A percentile compares a stretch with the other conserved stretches of the same genome.
Evolutionary conservation across 2,888 invertebrate species (phyloP).

Genomic region (Venustoraphidia nigricollis): DNA sequence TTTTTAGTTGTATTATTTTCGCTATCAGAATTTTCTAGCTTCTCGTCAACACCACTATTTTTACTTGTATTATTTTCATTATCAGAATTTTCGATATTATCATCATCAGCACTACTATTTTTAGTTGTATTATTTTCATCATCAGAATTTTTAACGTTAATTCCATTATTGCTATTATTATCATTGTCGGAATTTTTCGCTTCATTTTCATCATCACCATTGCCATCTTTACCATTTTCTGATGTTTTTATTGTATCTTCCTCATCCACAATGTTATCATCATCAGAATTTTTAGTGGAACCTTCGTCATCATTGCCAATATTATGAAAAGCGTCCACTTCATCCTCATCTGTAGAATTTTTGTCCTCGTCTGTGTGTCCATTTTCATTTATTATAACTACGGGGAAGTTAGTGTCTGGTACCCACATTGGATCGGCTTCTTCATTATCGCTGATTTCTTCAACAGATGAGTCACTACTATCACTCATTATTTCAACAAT

Average conservation of each 20-base stretch:
- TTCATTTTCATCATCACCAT: constrained; percentile 1
- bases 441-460: constrained; percentile 5
- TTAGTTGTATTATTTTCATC: constrained; percentile 2
- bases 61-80: too few species aligned
- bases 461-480: not conserved
- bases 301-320: constrained; percentile 3
- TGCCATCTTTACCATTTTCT: not conserved
- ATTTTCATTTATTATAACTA: not conserved
- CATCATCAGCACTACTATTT: too few species aligned
- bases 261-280: constrained; percentile 2
- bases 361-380: not conserved
- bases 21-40: not conserved
- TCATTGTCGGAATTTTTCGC: not conserved
- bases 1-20: not conserved
- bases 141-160: constrained; percentile 5
- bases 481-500: constrained; percentile 7
- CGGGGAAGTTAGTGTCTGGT: too few species aligned
- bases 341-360: constrained; percentile 7
- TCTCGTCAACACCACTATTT: too few species aligned
- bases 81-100: too few species aligned
- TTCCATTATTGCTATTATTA: constrained; percentile 8
- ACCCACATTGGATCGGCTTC: not conserved
- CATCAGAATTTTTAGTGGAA: constrained; percentile 6
- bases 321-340: constrained; percentile 3
- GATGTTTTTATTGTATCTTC: not conserved